Evolutionary conservation across 2,888 invertebrate species (phyloP), one percentile per base, ranked within the genome.

Genomic region (Thalpophila matura): DNA sequence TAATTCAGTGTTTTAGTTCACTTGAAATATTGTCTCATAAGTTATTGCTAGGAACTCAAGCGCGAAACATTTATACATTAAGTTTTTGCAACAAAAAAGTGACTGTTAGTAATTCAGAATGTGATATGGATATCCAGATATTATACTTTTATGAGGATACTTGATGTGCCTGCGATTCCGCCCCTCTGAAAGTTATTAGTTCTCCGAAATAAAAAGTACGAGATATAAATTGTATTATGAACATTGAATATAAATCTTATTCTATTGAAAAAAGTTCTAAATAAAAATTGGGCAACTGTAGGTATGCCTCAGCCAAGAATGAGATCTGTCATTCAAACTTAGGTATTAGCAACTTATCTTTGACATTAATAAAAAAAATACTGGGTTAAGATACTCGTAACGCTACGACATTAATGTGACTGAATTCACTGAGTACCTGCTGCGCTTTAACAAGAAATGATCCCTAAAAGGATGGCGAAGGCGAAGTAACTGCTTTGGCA

Each of bases 1-100:
- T 43, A 43, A 53, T 68, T 47, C 12, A 58, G 37, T 47, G 37
- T 68, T 53, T n/a, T 58, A 47, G 43, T 57, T 20, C 38, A 33
- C 35, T 27, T 73, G 22, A 65, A 66, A 33, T 26, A 27, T 66
- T 26, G 22, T 35, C 16, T 40, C 24, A 29, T 47, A 43, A 64
- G 14, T 45, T 53, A 38, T 47, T 38, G 40, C 22, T 20, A 18
- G 5, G 22, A 49, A 45, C 16, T 51, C 38, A 14, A 35, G 35
- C 33, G 20, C 4, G 26, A 38, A 60, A 60, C 14, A 10, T 47
- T 35, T 3, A 18, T 16, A 26, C 16, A 24, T 22, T 9, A 24
- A 5, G 7, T n/a, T 33, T 59, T 43, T 49, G 9, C 7, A 1
- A 27, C 24, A 18, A 42, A 40, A 43, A 59, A 20, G 10, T 10